Percentiles rank a stretch among this genome's conserved stretches.
phyloP scores from a whole-genome alignment of 2,113 vertebrate genomes.

The Oncorhynchus keta region DNA sequence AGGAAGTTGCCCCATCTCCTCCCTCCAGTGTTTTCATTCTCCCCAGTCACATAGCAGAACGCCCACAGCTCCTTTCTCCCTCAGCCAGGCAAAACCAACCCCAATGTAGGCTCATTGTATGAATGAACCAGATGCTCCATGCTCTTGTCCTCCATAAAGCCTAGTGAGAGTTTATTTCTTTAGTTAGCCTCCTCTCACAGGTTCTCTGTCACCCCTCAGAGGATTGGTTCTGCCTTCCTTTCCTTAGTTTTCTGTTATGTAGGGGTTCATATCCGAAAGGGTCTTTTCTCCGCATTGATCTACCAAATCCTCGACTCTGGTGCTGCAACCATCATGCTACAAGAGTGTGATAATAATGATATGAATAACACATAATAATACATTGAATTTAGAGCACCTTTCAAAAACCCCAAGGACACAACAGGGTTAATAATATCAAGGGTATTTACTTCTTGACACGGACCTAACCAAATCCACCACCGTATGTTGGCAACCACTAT shows the following conservation, averaged over 20 bases:
- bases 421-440: not conserved
- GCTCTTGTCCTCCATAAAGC: conserved; percentile 15
- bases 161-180: conserved; percentile 11
- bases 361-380: too few relatives aligned
- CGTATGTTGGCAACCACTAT: too few relatives aligned
- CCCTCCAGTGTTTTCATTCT: conserved; percentile 60
- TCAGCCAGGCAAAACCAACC: conserved; percentile 43
- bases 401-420: too few relatives aligned
- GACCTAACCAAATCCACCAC: not conserved
- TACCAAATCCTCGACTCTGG: not conserved
- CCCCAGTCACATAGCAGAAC: conserved; percentile 56
- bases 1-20: conserved; percentile 41
- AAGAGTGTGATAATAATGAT: too few relatives aligned
- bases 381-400: too few relatives aligned
- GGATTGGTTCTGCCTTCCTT: too few relatives aligned
- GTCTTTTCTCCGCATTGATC: not conserved
- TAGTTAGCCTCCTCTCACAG: not conserved
- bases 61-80: conserved; percentile 35
- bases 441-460: not conserved
- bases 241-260: too few relatives aligned
- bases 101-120: conserved; percentile 42
- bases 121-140: conserved; percentile 18
- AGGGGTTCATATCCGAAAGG: not conserved
- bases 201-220: not conserved
- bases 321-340: not conserved